Evolutionary conservation across 2,888 invertebrate genomes (phyloP).

Genomic region (Dastarcus helophoroides): DNA sequence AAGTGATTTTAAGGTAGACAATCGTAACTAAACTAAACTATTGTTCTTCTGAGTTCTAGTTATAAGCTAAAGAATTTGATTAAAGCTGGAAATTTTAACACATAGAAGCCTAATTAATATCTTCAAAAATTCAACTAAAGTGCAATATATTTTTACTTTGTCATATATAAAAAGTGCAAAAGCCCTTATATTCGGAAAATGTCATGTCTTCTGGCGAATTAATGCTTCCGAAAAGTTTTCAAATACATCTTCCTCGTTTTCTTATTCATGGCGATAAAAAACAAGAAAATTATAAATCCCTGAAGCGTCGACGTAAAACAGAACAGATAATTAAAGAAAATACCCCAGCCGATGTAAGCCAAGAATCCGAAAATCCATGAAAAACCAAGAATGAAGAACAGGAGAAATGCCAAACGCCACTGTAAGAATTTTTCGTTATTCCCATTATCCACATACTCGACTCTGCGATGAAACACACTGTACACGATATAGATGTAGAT

Average conservation of each 20-base stretch:
- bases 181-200: no score
- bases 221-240: no score
- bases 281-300: conserved; percentile 48
- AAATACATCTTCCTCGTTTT: conserved; percentile 36
- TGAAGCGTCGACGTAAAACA: conserved; percentile 44
- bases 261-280: conserved; percentile 48
- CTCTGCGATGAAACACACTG: conserved; percentile 35
- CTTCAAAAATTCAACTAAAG: no score
- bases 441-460: conserved; percentile 20
- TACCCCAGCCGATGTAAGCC: conserved; percentile 27
- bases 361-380: conserved; percentile 50
- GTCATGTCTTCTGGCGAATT: no score
- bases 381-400: conserved; percentile 50
- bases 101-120: no score
- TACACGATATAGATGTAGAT: conserved; percentile 48
- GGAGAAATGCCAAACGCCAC: conserved; percentile 44
- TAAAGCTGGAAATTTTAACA: no score
- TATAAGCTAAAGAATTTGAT: no score
- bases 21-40: no score
- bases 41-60: no score
- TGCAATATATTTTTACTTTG: no score
- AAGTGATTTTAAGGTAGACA: no score
- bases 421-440: conserved; percentile 41
- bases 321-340: conserved; percentile 39
- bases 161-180: no score